Evolutionary conservation across 2,797 vertebrate genomes (phyloP).

Genomic region (Hemibagrus guttatus): DNA sequence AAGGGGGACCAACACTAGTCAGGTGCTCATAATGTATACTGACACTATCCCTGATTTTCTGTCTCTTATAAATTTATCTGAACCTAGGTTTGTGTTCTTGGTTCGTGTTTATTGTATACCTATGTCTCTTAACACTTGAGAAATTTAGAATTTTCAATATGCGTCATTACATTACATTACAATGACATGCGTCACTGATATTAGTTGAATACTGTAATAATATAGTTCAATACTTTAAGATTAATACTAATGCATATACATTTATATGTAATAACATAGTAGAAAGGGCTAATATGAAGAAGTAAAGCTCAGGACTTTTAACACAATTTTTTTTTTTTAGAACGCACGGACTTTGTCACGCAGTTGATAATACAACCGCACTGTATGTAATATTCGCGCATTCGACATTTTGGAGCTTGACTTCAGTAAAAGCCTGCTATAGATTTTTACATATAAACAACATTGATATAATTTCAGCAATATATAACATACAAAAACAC

Average conservation of each 20-base stretch:
- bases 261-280: not conserved
- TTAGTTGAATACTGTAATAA: no score
- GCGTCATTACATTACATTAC: no score
- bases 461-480: not conserved
- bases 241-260: not conserved
- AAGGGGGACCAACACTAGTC: no score
- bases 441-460: not conserved
- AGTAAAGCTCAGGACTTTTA: not conserved
- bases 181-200: no score
- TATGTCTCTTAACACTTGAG: no score
- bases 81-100: no score
- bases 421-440: not conserved
- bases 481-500: not conserved
- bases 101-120: no score
- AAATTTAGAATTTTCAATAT: no score
- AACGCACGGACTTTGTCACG: not conserved
- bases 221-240: no score
- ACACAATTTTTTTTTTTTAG: not conserved
- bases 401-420: not conserved
- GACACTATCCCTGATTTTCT: no score
- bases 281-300: not conserved
- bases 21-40: no score
- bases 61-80: no score
- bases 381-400: not conserved
- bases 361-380: not conserved